Conservation (phyloP, 2,888 invertebrate genomes). For the Cepaea hortensis region DNA sequence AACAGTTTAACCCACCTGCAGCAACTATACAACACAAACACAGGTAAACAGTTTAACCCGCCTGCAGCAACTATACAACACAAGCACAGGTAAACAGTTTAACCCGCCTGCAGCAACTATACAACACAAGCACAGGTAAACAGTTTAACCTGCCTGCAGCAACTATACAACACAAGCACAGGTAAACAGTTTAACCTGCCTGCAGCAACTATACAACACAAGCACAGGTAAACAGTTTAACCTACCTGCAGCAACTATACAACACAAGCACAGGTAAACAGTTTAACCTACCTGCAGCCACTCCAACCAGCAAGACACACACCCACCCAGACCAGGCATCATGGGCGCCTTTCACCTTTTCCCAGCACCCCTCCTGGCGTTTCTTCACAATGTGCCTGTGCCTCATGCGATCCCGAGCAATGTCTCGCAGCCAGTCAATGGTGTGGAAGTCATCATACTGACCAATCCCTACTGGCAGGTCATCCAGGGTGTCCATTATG, state of each 20-base stretch:
- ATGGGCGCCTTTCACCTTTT: constrained; percentile 93
- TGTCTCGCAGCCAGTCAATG: constrained; percentile 99
- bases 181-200: constrained; percentile 78
- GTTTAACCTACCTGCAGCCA: constrained; percentile 85
- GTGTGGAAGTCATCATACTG: constrained; percentile 99
- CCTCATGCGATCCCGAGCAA: constrained; percentile 97
- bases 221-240: no score
- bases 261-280: no score
- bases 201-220: constrained; percentile 84
- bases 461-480: constrained; percentile 74
- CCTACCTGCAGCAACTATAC: no score
- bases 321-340: constrained; percentile 99
- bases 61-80: constrained; percentile 93
- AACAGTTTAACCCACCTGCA: no score
- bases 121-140: no score
- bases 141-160: constrained; percentile 83
- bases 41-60: constrained; percentile 42
- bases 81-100: no score
- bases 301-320: constrained; percentile 96
- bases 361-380: constrained; percentile 89
- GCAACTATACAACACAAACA: no score
- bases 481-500: constrained; percentile 74
- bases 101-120: no score
- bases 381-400: constrained; percentile 89
- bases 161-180: constrained; percentile 75